A percentile compares a stretch with the other conserved stretches of the same genome.
Evolutionary conservation across 2,113 vertebrate genomes (phyloP).

Genomic region (Mionectes macconnelli): DNA sequence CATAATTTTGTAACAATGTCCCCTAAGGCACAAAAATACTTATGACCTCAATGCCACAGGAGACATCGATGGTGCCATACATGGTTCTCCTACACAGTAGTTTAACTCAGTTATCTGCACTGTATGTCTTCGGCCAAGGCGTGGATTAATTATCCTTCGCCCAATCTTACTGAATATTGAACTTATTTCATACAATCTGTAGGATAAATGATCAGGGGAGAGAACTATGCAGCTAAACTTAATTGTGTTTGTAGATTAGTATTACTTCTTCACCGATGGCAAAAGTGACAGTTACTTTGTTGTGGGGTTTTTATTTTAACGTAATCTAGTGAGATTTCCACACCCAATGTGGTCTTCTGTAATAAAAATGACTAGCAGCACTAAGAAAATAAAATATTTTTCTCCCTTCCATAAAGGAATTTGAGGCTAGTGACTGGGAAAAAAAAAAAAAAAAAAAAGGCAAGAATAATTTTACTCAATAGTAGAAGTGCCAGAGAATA

Average conservation of each 20-base stretch:
- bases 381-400: background rate
- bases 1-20: slow-evolving; percentile 55
- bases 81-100: slow-evolving; percentile 70
- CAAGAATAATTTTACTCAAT: slow-evolving; percentile 47
- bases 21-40: slow-evolving; percentile 74
- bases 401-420: slow-evolving; percentile 49
- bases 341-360: slow-evolving; percentile 15
- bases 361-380: slow-evolving; percentile 39
- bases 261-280: background rate
- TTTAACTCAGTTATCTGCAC: slow-evolving; percentile 70
- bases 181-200: slow-evolving; percentile 53
- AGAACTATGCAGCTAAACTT: slow-evolving; percentile 40
- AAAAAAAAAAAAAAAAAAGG: background rate
- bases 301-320: background rate
- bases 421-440: slow-evolving; percentile 33
- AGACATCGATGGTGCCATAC: slow-evolving; percentile 66
- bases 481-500: slow-evolving; percentile 47
- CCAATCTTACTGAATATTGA: slow-evolving; percentile 65
- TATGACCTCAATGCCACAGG: slow-evolving; percentile 64
- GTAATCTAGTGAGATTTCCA: slow-evolving; percentile 8
- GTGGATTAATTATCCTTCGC: slow-evolving; percentile 64
- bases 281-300: background rate
- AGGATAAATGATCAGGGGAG: slow-evolving; percentile 40
- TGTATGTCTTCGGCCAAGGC: slow-evolving; percentile 56
- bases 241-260: background rate